Base-by-base conservation (phyloP, 2,797 vertebrate genomes). In the Centropyge bicolor region DNA sequence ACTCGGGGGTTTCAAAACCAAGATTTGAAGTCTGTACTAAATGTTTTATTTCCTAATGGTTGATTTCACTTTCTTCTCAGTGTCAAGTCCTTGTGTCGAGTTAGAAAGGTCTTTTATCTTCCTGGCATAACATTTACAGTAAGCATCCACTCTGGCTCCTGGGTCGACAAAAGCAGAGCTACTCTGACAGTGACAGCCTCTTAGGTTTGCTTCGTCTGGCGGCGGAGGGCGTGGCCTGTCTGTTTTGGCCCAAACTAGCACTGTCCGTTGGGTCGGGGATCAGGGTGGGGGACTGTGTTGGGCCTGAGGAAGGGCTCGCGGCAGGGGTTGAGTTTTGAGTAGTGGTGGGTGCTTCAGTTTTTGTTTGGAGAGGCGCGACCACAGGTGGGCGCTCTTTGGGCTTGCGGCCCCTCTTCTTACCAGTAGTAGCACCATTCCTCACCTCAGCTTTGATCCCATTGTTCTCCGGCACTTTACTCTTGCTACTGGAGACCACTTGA, bases 401-500 rank as follows among this genome's bases (percentile, higher is more conserved):
- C 86, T 98, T 99, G 60, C 97, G 96, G 11, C 97, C 97, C 63
- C 98, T 95, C 88, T 97, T 99, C 93, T 97, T 98, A 52, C 96
- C 96, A 0, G 91, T 83, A 17, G 91, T 92, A 67, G 93, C 85
- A 69, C 91, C 94, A 59, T 94, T 96, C 88, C 95, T 96, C 83
- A 95, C 93, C 84, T 97, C 96, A 24, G 91, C 94, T 90, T 88
- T 94, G 85, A 96, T 85, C 22, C 81, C 86, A 49, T 92, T 90
- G 84, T 92, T 90, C 20, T 96, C 93, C 22, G 74, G 79, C 20
- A 94, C 93, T 93, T 93, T 96, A 86, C 68, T 95, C 89, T 96
- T 97, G 88, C 93, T 96, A 90, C 93, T 95, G 90, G 95, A 91
- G 64, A 92, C 93, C 27, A 95, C 92, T 56, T 97, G 95, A 64